Evolutionary conservation across 2,113 vertebrate species (phyloP), one percentile per base, ranked within the genome.

Genomic region (Rynchops niger): DNA sequence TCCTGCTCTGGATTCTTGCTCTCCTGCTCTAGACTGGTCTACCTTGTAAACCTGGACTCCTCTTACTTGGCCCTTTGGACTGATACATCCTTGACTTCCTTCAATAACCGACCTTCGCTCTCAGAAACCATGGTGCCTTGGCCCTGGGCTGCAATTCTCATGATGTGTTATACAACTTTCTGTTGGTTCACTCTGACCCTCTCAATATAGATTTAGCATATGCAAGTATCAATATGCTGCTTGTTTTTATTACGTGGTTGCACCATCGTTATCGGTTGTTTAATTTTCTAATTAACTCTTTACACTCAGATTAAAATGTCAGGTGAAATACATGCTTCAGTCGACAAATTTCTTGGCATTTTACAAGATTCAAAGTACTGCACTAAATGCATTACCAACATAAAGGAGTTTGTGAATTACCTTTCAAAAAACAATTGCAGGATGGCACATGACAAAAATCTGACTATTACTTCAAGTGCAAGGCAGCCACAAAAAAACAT

Each of bases 101-200:
- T 32, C 26, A 11, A 0, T 4, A 20, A 15, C 15, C 32, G 32
- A 52, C 30, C 34, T 12, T 43, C 40, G 20, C 36, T 36, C 32
- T 34, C 42, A 50, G 40, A 45, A 90, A 36, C 38, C 3, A 0
- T 2, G 8, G 20, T 50, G 70, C 82, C 43, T 71, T 63, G 17
- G 15, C 50, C 58, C 25, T 36, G 52, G 62, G n/a, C 38, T 76
- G 22, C 49, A 34, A 50, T 76, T 65, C 49, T 59, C 52, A 42
- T 12, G 2, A 23, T 18, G 7, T 23, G 7, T 36, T 18, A 17
- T 8, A 26, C 67, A 80, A 15, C 12, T 6, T 82, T 4, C 91
- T 25, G 0, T 4, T 20, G 36, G 9, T 22, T 78, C 78, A 26
- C 13, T 2, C 0, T 34, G 40, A 66, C 5, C 49, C 34, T 77